Conservation (phyloP, 2,888 invertebrate species). For the Encarsia formosa region DNA sequence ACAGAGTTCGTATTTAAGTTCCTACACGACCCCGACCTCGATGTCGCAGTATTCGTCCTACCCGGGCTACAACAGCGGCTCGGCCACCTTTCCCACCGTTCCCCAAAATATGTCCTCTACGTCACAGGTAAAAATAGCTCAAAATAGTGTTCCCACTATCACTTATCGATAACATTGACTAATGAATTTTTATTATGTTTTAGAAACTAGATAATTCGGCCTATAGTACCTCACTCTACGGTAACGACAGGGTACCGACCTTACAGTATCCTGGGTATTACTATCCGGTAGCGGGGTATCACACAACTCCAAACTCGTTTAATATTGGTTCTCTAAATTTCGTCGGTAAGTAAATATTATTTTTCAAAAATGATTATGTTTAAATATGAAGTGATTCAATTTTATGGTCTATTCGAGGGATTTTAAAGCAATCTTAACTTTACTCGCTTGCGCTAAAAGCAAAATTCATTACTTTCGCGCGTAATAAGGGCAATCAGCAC, state of each 20-base stretch:
- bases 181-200: background rate
- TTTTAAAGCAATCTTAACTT: background rate
- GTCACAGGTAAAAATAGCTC: constrained; percentile 39
- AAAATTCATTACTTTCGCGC: background rate
- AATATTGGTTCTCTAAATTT: constrained; percentile 47
- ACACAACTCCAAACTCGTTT: constrained; percentile 45
- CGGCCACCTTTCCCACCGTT: constrained; percentile 45
- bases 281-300: constrained; percentile 48
- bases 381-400: background rate
- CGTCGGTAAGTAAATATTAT: constrained; percentile 36
- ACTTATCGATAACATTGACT: background rate
- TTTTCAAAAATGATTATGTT: background rate
- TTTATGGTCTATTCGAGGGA: too few relatives aligned
- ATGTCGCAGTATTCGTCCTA: constrained; percentile 48
- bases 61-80: constrained; percentile 45
- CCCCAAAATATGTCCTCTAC: constrained; percentile 48
- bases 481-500: background rate
- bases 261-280: constrained; percentile 49
- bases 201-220: constrained; percentile 48
- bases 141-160: background rate
- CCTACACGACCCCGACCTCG: constrained; percentile 46
- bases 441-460: background rate
- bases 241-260: constrained; percentile 49
- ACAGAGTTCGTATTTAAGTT: constrained; percentile 45
- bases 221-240: constrained; percentile 45